Conservation (phyloP, 2,113 vertebrate species). For the Saccopteryx leptura region DNA sequence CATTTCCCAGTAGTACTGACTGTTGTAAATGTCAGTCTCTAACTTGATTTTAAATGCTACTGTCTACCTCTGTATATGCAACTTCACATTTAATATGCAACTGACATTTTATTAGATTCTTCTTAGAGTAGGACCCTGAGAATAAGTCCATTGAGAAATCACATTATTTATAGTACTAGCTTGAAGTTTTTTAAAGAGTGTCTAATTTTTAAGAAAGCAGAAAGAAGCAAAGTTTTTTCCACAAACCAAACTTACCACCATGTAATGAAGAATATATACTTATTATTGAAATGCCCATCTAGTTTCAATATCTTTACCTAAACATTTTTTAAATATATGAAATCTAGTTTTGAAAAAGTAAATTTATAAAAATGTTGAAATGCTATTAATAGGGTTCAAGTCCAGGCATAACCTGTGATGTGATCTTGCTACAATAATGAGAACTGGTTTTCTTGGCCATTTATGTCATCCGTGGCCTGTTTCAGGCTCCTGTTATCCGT, state of each 20-base stretch:
- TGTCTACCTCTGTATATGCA: background rate
- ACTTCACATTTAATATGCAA: constrained; percentile 31
- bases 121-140: constrained; percentile 84
- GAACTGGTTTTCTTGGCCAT: background rate
- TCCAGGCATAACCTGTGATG: constrained; percentile 45
- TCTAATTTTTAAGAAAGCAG: constrained; percentile 47
- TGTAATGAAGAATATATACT: constrained; percentile 72
- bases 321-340: constrained; percentile 60
- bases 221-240: background rate
- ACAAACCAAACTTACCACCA: constrained; percentile 64
- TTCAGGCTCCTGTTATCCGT: constrained; percentile 84
- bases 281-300: constrained; percentile 68
- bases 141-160: constrained; percentile 76
- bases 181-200: constrained; percentile 71
- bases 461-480: fast-evolving
- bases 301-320: constrained; percentile 64
- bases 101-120: constrained; percentile 52
- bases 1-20: background rate
- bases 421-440: background rate
- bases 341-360: constrained; percentile 64
- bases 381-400: constrained; percentile 56
- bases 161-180: constrained; percentile 63
- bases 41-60: background rate
- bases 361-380: constrained; percentile 64
- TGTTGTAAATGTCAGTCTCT: background rate